Evolutionary conservation across 2,797 vertebrate species (phyloP).

Genomic region (Falco columbarius): DNA sequence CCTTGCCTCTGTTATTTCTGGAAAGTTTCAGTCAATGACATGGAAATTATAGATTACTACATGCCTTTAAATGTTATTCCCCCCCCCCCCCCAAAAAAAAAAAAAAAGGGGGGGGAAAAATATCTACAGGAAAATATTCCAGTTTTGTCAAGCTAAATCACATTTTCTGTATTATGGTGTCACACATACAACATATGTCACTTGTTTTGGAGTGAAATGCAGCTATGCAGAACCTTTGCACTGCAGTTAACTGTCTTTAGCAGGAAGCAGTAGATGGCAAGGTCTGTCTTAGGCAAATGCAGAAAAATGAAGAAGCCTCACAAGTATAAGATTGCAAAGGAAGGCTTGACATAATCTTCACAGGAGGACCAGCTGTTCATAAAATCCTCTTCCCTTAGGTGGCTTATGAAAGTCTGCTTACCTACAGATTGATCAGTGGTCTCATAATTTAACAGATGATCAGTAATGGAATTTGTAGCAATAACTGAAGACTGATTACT

Average conservation of each 20-base stretch:
- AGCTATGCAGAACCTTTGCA: neutral
- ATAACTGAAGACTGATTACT: neutral
- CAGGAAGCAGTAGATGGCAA: neutral
- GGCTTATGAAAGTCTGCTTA: neutral
- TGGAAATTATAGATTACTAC: neutral
- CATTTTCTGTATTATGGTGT: neutral
- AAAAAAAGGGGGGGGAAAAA: neutral
- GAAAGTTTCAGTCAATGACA: neutral
- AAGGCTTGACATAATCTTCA: neutral
- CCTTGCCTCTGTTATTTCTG: neutral
- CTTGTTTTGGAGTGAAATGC: conserved; percentile 12
- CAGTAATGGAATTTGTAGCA: neutral
- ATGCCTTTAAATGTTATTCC: neutral
- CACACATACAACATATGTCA: neutral
- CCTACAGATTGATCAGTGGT: neutral
- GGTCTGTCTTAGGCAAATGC: neutral
- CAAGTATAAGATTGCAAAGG: neutral
- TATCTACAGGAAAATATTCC: neutral
- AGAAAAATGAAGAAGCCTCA: conserved; percentile 1
- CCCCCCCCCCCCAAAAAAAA: too few species aligned
- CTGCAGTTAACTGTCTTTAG: neutral
- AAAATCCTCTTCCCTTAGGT: neutral
- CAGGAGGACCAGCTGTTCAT: conserved; percentile 16
- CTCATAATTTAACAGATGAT: neutral
- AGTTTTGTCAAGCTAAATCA: neutral